phyloP scores from a whole-genome alignment of 1,140 invertebrate genomes.

The Cryptotermes secundus region DNA sequence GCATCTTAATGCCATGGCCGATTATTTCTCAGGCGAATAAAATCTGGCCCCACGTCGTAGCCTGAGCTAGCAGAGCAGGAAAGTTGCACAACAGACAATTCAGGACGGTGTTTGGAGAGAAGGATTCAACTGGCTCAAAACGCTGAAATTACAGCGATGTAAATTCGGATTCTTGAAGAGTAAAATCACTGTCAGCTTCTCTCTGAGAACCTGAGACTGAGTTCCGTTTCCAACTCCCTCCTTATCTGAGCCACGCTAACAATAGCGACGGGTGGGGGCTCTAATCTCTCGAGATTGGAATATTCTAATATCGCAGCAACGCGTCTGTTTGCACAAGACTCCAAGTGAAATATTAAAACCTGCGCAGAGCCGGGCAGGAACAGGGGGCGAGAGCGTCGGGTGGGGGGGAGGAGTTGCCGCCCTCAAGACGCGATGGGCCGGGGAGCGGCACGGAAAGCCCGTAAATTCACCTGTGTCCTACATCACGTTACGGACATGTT shows the following conservation, averaged over 20 bases:
- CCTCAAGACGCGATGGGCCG: not conserved
- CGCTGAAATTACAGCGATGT: too few species aligned
- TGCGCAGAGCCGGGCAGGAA: constrained; percentile 33
- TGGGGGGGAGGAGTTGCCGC: not conserved
- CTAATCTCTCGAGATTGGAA: constrained; percentile 39
- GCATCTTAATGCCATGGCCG: too few species aligned
- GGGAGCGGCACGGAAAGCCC: not conserved
- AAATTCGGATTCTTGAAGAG: too few species aligned
- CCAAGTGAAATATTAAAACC: constrained; percentile 40
- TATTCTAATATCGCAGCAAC: constrained; percentile 39
- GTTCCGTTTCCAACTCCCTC: not conserved
- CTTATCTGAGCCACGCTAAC: constrained; percentile 31
- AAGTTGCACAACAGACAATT: too few species aligned
- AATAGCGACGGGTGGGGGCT: constrained; percentile 18
- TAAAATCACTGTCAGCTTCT: too few species aligned
- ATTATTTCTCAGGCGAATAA: too few species aligned
- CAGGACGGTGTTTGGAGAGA: too few species aligned
- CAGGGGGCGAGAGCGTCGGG: not conserved
- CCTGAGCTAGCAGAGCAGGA: too few species aligned
- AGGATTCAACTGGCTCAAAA: too few species aligned
- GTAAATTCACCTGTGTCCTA: not conserved
- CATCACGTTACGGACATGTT: not conserved
- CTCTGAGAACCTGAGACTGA: too few species aligned
- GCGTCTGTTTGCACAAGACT: constrained; percentile 38
- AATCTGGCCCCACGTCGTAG: too few species aligned